Percentiles rank a stretch among this genome's conserved stretches.
phyloP scores from a whole-genome alignment of 2,797 vertebrate species.

The Sebastes steindachneri region DNA sequence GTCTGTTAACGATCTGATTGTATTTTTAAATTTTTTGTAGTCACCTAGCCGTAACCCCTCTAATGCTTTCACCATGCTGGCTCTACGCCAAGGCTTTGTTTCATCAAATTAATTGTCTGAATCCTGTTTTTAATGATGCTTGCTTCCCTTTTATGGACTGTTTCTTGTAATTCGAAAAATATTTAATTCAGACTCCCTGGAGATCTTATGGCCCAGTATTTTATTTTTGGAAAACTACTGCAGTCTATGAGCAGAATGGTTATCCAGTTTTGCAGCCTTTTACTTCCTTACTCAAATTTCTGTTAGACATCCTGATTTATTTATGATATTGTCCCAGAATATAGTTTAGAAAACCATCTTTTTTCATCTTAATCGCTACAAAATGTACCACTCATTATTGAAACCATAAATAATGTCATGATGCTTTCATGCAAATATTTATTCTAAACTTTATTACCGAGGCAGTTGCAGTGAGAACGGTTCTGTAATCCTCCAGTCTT shows the following conservation, averaged over 20 bases:
- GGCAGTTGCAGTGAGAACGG: neutral
- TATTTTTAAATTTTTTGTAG: neutral
- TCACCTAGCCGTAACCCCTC: slow-evolving; percentile 33
- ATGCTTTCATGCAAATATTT: neutral
- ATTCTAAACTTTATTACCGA: neutral
- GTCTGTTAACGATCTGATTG: neutral
- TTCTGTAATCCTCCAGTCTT: neutral
- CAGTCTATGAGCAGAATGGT: neutral
- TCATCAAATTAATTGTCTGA: slow-evolving; percentile 47
- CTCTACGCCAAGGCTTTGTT: neutral
- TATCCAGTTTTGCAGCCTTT: neutral
- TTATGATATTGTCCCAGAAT: neutral
- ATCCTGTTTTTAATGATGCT: slow-evolving; percentile 57
- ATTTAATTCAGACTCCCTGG: slow-evolving; percentile 1
- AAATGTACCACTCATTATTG: neutral
- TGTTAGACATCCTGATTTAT: neutral
- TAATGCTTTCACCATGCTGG: slow-evolving; percentile 1
- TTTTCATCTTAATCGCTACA: neutral
- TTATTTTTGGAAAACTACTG: neutral
- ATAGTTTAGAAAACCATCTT: neutral
- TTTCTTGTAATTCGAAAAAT: slow-evolving; percentile 30
- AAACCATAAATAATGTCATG: neutral
- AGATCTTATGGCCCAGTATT: neutral
- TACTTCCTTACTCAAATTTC: neutral
- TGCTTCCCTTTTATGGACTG: slow-evolving; percentile 10